A percentile compares a stretch with the other conserved stretches of the same genome.
Evolutionary conservation across 2,113 vertebrate species (phyloP).

Genomic region (Aramus guarauna): DNA sequence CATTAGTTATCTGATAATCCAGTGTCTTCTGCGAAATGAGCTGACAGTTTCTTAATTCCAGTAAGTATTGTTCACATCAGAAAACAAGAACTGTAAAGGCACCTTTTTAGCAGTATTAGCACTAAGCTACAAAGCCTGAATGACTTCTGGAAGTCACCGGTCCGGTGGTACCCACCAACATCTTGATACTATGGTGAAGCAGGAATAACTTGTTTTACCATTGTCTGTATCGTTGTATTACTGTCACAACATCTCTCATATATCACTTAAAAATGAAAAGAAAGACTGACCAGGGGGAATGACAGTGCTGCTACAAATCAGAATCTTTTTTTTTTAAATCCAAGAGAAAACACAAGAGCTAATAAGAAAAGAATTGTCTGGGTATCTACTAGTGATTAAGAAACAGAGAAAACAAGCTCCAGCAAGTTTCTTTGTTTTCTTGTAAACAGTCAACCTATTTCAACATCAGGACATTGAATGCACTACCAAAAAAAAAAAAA

Average conservation of each 20-base stretch:
- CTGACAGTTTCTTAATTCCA: not conserved
- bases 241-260: not conserved
- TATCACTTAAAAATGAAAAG: not conserved
- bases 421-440: not conserved
- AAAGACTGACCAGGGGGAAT: not conserved
- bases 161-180: not conserved
- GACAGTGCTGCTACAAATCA: not conserved
- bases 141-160: not conserved
- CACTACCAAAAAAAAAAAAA: not conserved
- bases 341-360: not conserved
- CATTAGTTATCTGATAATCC: not conserved
- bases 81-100: not conserved
- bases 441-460: not conserved
- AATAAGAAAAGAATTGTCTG: not conserved
- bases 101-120: not conserved
- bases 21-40: not conserved
- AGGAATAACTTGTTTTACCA: not conserved
- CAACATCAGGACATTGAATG: not conserved
- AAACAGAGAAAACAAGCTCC: not conserved
- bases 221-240: not conserved
- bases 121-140: not conserved
- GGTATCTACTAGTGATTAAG: not conserved
- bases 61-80: not conserved
- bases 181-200: accelerated
- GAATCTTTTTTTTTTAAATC: not conserved